Conservation (phyloP, 2,797 vertebrate genomes). For the Crenuchus spilurus region DNA sequence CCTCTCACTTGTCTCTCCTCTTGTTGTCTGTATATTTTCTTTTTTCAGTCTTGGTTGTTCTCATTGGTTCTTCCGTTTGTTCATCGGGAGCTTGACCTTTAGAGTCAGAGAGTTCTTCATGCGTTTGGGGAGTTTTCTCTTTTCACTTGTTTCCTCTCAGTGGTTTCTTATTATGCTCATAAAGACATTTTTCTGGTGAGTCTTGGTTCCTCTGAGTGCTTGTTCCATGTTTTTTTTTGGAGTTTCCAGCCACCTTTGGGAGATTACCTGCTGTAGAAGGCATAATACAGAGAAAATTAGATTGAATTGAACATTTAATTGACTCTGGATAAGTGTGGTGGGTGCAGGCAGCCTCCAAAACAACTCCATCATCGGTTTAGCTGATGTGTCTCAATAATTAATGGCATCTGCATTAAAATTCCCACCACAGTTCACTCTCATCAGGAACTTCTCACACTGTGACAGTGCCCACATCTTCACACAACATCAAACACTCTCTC, state of each 20-base stretch:
- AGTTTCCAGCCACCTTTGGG: background rate
- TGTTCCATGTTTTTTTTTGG: too few relatives aligned
- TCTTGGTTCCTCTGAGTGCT: too few relatives aligned
- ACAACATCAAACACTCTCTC: too few relatives aligned
- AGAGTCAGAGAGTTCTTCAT: too few relatives aligned
- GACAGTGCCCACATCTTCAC: conserved; percentile 10
- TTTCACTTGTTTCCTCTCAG: background rate
- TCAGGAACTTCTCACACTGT: background rate
- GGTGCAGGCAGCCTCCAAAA: background rate
- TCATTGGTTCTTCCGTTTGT: background rate
- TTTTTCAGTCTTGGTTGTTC: background rate
- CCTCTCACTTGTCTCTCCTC: too few relatives aligned
- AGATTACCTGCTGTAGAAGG: background rate
- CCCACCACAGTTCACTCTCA: conserved; percentile 7
- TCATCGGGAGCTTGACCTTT: too few relatives aligned
- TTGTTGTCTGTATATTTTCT: too few relatives aligned
- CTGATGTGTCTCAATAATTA: conserved; percentile 18
- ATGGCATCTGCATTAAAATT: conserved; percentile 31
- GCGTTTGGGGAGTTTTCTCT: background rate
- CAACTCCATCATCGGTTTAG: background rate
- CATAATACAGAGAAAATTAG: background rate
- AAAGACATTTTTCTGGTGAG: too few relatives aligned
- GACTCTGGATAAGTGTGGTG: background rate
- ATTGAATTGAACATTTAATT: background rate
- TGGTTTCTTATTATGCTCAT: background rate